Evolutionary conservation across 2,113 vertebrate species (phyloP), one percentile per base, ranked within the genome.

Genomic region (Dipodomys spectabilis): DNA sequence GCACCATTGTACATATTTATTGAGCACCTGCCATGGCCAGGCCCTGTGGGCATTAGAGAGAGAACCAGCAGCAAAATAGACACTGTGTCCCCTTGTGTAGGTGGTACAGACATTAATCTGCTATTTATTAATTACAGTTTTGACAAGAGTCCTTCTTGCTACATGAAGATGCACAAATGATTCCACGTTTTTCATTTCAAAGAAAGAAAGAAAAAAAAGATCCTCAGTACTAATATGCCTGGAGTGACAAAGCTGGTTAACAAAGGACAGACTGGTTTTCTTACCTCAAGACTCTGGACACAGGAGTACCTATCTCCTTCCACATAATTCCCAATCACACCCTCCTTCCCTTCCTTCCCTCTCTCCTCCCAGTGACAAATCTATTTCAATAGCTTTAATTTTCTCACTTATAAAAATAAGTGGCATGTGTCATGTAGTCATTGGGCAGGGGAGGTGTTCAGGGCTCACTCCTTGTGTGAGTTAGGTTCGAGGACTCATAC

Each of bases 141-240:
- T 80, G 28, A 53, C 39, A 53, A 44, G 77, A n/a, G 15, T 78
- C 65, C 49, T 88, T 49, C 67, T 20, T 71, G n/a, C 78, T 71
- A 27, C 49, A 18, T 0, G 3, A 74, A 30, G 18, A 32, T 71
- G 67, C 53, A 57, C 53, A 57, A 57, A 6, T 1, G 49, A 44
- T 62, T 93, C 39, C 39, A 4, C 71, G 20, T 75, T 72, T 92
- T 82, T 80, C 88, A 67, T 62, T 1, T 32, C 75, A 86, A 91
- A 57, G 15, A 57, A 57, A 57, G 15, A 57, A 53, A 74, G 79
- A 32, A 12, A 39, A 23, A 64, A 78, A 86, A 39, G 11, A 39
- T 22, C 13, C 64, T 90, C 27, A 5, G 19, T 9, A 28, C 44
- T 81, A n/a, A 81, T 0, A 0, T 62, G 74, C 53, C 20, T 20